Evolutionary conservation across 2,113 vertebrate genomes (phyloP).

Genomic region (Herpailurus yagouaroundi): DNA sequence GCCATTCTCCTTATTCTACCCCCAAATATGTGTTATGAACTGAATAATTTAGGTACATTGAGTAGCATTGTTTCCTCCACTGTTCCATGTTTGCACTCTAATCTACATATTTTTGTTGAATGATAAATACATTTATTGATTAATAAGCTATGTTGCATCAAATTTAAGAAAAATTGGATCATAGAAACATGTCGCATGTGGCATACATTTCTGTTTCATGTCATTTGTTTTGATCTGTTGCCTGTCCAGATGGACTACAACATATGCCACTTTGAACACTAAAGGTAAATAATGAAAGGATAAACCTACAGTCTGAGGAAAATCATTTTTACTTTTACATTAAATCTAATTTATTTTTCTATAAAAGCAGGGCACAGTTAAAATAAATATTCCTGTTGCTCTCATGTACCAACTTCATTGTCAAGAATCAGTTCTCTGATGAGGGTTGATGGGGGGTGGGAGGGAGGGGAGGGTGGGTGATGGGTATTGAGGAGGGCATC

Average conservation of each 20-base stretch:
- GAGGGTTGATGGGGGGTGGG: no score
- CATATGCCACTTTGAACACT: constrained; percentile 39
- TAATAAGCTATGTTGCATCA: neutral
- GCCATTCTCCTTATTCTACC: neutral
- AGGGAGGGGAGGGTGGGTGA: no score
- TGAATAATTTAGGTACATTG: neutral
- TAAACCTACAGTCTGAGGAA: constrained; percentile 7
- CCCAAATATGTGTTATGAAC: fast-evolving
- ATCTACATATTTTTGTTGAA: neutral
- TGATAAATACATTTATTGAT: constrained; percentile 8
- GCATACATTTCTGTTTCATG: constrained; percentile 50
- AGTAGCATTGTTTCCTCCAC: neutral
- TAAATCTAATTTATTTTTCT: constrained; percentile 50
- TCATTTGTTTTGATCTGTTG: constrained; percentile 63
- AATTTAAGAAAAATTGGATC: constrained; percentile 34
- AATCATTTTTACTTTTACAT: constrained; percentile 49
- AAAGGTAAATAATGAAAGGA: constrained; percentile 45
- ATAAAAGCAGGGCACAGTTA: constrained; percentile 34
- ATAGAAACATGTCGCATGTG: neutral
- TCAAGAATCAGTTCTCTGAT: neutral
- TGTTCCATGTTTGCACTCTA: neutral
- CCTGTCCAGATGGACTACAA: constrained; percentile 56
- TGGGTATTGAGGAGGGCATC: no score
- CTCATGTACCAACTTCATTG: neutral
- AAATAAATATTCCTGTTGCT: constrained; percentile 43